Conservation (phyloP, 2,113 vertebrate genomes). For the Ariopsis seemanni region DNA sequence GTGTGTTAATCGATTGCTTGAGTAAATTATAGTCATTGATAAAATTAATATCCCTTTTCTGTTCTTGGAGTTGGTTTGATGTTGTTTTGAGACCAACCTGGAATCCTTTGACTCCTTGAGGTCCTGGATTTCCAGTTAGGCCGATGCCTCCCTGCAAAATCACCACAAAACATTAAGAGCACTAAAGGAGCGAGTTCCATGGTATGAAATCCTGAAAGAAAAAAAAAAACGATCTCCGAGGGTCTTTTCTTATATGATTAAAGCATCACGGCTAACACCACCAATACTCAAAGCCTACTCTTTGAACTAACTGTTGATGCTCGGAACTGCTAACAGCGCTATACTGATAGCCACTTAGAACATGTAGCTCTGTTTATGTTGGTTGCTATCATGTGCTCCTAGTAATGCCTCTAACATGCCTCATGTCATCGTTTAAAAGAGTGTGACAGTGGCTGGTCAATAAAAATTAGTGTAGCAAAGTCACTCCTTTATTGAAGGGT, state of each 20-base stretch:
- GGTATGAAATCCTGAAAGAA: not conserved
- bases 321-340: not conserved
- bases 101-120: conserved; percentile 83
- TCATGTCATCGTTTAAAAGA: too few relatives aligned
- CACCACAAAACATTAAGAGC: conserved; percentile 38
- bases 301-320: not conserved
- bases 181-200: not conserved
- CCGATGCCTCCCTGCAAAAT: conserved; percentile 82
- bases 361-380: not conserved
- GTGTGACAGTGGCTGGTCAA: too few relatives aligned
- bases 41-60: not conserved
- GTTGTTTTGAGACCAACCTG: conserved; percentile 77
- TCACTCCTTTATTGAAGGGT: too few relatives aligned
- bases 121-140: conserved; percentile 78
- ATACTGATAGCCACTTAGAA: not conserved
- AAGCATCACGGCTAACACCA: not conserved
- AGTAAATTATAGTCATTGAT: not conserved
- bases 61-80: not conserved
- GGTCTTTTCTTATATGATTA: not conserved
- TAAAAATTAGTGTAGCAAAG: too few relatives aligned
- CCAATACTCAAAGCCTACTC: not conserved
- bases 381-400: not conserved
- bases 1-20: not conserved
- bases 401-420: not conserved
- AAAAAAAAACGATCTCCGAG: not conserved